phyloP scores from a whole-genome alignment of 1,140 invertebrate species.

The Cydia fagiglandana region DNA sequence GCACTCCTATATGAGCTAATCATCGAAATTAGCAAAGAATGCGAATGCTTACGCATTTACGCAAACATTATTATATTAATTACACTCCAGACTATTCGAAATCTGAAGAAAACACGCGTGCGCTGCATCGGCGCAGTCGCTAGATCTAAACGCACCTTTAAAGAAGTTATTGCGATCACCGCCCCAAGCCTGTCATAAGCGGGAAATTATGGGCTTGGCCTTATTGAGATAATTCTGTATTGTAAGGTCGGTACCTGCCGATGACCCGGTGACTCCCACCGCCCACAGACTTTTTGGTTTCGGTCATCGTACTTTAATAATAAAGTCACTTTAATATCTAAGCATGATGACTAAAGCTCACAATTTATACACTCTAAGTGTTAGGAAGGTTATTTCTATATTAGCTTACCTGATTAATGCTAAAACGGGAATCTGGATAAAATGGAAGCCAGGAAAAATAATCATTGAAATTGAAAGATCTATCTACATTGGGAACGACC shows the following conservation, averaged over 20 bases:
- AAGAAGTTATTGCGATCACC: not conserved
- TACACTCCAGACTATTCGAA: too few species aligned
- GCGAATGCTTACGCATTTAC: too few species aligned
- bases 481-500: too few species aligned
- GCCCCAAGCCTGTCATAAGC: conserved; percentile 10
- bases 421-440: not conserved
- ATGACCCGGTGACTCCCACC: conserved; percentile 25
- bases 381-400: too few species aligned
- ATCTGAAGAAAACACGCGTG: too few species aligned
- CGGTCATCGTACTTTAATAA: conserved; percentile 4
- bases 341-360: not conserved
- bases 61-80: too few species aligned
- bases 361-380: not conserved
- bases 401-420: too few species aligned
- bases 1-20: too few species aligned
- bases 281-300: conserved; percentile 10
- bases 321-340: not conserved
- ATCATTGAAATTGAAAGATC: too few species aligned
- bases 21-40: too few species aligned
- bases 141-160: too few species aligned
- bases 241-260: conserved; percentile 8
- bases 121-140: too few species aligned
- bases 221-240: conserved; percentile 25
- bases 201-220: conserved; percentile 7
- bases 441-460: not conserved